Evolutionary conservation across 2,888 invertebrate genomes (phyloP), one percentile per base, ranked within the genome.

Genomic region (Dichetophora obliterata): DNA sequence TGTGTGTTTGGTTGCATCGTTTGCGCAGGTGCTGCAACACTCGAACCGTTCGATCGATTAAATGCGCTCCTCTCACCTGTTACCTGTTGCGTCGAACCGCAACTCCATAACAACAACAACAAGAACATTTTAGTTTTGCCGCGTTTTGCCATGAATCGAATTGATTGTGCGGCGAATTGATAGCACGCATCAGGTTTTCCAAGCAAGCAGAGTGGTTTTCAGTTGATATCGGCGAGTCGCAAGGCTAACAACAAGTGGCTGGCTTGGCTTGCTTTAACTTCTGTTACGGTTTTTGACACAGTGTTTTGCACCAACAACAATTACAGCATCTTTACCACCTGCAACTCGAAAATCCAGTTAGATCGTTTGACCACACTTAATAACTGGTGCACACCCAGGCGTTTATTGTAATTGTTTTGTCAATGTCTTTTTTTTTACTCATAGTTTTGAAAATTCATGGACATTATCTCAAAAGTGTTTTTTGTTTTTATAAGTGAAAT

Each of bases 191-290:
- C 87, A 87, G 85, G 86, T 86, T 85, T 84, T 84, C 84, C 85
- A 84, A 86, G 86, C 86, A 87, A 85, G 87, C 84, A 88, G 89
- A 90, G 89, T 88, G 87, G 89, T 89, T 89, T 89, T 90, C 88
- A 90, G 90, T 90, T 89, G 88, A 89, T 88, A 89, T 89, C 88
- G 87, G 87, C 88, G 86, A 88, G 86, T 88, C 89, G 88, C 86
- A 89, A 88, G 88, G 89, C 88, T 88, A 88, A 89, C 88, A 89
- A 88, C 88, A 86, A 84, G 76, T 80, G 78, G 81, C 76, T 81
- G 72, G 52, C 61, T 73, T 75, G 75, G 75, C 71, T 73, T 24
- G 75, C 52, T 75, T 77, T 77, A 75, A 75, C 68, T 65, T 77
- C 79, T 77, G 80, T 79, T 81, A 76, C 69, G 75, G 75, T 54